Evolutionary conservation across 2,113 vertebrate species (phyloP).

Genomic region (Colossoma macropomum): DNA sequence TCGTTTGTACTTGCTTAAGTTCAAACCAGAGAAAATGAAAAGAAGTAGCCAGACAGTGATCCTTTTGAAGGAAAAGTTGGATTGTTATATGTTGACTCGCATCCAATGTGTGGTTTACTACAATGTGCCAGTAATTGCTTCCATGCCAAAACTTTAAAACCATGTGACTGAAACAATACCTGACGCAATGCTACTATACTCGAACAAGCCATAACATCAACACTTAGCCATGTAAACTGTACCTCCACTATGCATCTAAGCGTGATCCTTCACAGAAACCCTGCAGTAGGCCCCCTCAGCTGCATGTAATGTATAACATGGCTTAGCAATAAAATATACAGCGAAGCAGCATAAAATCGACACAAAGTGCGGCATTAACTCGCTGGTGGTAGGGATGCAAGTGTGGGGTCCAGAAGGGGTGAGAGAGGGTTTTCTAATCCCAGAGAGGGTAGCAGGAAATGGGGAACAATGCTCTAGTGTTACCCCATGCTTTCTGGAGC

Average conservation of each 20-base stretch:
- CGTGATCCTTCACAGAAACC: constrained; percentile 12
- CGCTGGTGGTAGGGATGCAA: constrained; percentile 31
- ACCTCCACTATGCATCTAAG: not conserved
- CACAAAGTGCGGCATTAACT: constrained; percentile 24
- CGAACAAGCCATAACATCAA: constrained; percentile 13
- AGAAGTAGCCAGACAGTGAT: not conserved
- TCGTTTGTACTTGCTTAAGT: constrained; percentile 15
- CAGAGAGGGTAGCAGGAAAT: constrained; percentile 68
- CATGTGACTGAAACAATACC: not conserved
- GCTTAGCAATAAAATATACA: constrained; percentile 14
- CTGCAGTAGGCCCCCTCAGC: not conserved
- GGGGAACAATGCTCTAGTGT: constrained; percentile 77
- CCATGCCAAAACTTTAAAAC: not conserved
- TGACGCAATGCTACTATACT: constrained; percentile 8
- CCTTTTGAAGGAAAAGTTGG: not conserved
- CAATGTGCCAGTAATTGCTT: not conserved
- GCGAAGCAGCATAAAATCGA: constrained; percentile 23
- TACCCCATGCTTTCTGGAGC: constrained; percentile 59
- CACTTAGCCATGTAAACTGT: constrained; percentile 1
- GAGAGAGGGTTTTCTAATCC: constrained; percentile 68
- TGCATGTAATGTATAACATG: not conserved
- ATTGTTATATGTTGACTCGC: not conserved
- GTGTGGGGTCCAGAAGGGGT: constrained; percentile 48
- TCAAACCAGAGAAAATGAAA: constrained; percentile 4
- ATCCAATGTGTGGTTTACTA: constrained; percentile 30